Conservation (phyloP, 1,140 invertebrate genomes). For the silkworm (Bombyx mori) region DNA sequence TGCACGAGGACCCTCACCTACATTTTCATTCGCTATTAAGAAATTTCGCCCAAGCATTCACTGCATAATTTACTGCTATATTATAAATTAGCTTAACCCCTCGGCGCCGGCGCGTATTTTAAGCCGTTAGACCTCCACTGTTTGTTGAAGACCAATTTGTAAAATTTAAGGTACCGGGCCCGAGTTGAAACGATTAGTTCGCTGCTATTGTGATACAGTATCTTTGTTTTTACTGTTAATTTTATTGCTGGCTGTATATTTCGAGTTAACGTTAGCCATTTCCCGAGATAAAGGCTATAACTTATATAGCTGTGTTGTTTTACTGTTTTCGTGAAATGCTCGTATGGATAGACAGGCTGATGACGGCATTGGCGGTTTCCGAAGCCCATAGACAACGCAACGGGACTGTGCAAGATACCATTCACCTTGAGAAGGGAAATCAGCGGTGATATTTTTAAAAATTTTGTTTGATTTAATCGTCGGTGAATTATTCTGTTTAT, state of each 20-base stretch:
- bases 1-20: constrained; percentile 4
- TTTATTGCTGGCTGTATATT: constrained; percentile 16
- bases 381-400: no score
- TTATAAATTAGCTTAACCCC: constrained; percentile 27
- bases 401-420: no score
- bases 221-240: constrained; percentile 7
- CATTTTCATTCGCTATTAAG: constrained; percentile 19
- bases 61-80: constrained; percentile 34
- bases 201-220: constrained; percentile 10
- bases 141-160: constrained; percentile 30
- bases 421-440: no score
- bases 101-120: constrained; percentile 18
- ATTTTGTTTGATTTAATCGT: no score
- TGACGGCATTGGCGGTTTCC: no score
- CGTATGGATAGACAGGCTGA: no score
- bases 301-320: not conserved
- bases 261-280: constrained; percentile 8
- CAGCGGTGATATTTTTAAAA: no score
- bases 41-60: constrained; percentile 29
- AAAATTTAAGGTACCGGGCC: constrained; percentile 18
- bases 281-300: not conserved
- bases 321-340: no score
- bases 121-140: constrained; percentile 19
- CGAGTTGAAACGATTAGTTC: constrained; percentile 17
- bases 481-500: no score